Base-by-base conservation (phyloP, 1,140 invertebrate genomes). In the Andrena cerasifolii region DNA sequence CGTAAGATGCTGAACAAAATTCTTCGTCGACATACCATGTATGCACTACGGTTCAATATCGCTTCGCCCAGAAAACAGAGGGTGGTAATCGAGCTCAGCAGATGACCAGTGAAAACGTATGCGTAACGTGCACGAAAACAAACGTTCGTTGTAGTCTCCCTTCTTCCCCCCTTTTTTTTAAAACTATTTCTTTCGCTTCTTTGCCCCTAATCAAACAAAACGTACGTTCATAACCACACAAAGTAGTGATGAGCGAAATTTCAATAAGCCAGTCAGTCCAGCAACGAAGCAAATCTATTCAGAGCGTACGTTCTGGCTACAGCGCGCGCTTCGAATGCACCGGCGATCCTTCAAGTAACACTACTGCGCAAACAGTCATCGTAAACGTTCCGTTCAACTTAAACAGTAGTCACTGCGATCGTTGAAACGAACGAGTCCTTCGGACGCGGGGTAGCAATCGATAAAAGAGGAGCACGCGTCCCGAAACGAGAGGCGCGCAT, bases 111-210 rank as follows among this genome's bases (percentile, higher is more conserved):
- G 26, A 18, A 14, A 16, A 40, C 10, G 33, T 36, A 66, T 54
- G 61, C 24, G 53, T 51, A 45, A 74, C 72, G 62, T 74, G 72
- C 72, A 74, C 24, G 26, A 43, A 54, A 66, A 5, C 18, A 43
- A 67, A 74, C 21, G 56, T 16, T 36, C 33, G 5, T 8, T 14
- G 18, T 59, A 28, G 5, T 31, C 18, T 56, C 45, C 3, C 18
- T 58, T 31, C 16, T 33, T 31, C n/a, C n/a, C n/a, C 6, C 18
- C n/a, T 47, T 47, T 6, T 47, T 18, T 18, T 49, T 49, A n/a
- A n/a, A n/a, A n/a, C n/a, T 49, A 3, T 47, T 47, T 12, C 28
- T 28, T 43, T 24, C 16, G 0, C 7, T 21, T 31, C 16, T 8
- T 63, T 16, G 16, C 26, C 14, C 54, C 21, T 18, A 45, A 31